Evolutionary conservation across 2,888 invertebrate species (phyloP).

Genomic region (Cantharis rustica): DNA sequence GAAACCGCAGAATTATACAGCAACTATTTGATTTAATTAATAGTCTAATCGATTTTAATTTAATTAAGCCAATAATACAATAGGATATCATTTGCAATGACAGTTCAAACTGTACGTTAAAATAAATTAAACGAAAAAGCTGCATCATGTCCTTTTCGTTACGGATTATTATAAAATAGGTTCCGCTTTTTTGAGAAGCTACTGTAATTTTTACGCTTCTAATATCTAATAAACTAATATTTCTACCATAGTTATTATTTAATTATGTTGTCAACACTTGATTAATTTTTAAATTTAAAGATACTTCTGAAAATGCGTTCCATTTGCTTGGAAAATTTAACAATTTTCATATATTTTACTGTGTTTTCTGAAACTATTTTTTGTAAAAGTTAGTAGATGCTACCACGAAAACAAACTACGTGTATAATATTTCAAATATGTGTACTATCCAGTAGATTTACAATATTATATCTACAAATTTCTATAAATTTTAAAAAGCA

Average conservation of each 20-base stretch:
- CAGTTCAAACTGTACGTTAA: not conserved
- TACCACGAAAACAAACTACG: too few species aligned
- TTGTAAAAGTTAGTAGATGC: too few species aligned
- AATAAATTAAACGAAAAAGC: not conserved
- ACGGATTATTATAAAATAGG: not conserved
- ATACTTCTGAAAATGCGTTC: too few species aligned
- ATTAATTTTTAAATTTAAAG: not conserved
- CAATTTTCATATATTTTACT: too few species aligned
- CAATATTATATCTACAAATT: too few species aligned
- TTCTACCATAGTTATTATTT: not conserved
- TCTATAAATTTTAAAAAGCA: too few species aligned
- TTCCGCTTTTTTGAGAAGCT: not conserved
- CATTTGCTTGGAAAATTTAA: not conserved
- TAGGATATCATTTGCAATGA: not conserved
- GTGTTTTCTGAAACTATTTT: too few species aligned
- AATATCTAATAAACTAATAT: not conserved
- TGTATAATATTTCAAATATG: too few species aligned
- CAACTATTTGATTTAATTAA: constrained; percentile 4
- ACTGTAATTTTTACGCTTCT: not conserved
- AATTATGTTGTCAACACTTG: not conserved
- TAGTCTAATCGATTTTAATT: not conserved
- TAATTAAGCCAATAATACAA: not conserved
- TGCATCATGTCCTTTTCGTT: not conserved
- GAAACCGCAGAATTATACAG: constrained; percentile 4
- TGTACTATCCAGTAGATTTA: too few species aligned